Conservation (phyloP, 2,113 vertebrate species). For the Trichechus manatus region DNA sequence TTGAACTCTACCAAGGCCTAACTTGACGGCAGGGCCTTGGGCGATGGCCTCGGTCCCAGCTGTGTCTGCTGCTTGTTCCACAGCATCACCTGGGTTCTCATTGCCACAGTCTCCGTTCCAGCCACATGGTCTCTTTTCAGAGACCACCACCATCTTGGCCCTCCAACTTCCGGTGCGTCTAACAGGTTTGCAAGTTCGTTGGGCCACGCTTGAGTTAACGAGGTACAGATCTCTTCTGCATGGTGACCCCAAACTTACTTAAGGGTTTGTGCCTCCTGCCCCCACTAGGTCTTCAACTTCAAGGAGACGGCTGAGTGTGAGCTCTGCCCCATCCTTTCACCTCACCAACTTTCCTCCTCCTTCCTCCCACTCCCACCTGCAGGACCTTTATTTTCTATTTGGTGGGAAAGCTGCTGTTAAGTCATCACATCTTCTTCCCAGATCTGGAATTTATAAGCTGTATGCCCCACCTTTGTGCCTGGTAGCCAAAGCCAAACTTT, state of each 20-base stretch:
- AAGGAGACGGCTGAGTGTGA: not conserved
- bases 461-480: not conserved
- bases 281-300: not conserved
- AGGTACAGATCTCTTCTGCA: not conserved
- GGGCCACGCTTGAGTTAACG: not conserved
- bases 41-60: accelerated
- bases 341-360: not conserved
- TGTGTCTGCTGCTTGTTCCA: not conserved
- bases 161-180: not conserved
- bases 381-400: not conserved
- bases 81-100: not conserved
- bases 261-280: not conserved
- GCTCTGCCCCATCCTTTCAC: not conserved
- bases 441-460: not conserved
- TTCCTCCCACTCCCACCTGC: not conserved
- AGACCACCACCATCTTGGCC: not conserved
- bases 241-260: not conserved
- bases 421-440: not conserved
- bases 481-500: not conserved
- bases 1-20: not conserved
- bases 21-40: accelerated
- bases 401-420: not conserved
- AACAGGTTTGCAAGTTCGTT: no score
- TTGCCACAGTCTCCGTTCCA: not conserved
- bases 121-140: not conserved